Evolutionary conservation across 2,888 invertebrate genomes (phyloP), one percentile per base, ranked within the genome.

Genomic region (Ceramica pisi): DNA sequence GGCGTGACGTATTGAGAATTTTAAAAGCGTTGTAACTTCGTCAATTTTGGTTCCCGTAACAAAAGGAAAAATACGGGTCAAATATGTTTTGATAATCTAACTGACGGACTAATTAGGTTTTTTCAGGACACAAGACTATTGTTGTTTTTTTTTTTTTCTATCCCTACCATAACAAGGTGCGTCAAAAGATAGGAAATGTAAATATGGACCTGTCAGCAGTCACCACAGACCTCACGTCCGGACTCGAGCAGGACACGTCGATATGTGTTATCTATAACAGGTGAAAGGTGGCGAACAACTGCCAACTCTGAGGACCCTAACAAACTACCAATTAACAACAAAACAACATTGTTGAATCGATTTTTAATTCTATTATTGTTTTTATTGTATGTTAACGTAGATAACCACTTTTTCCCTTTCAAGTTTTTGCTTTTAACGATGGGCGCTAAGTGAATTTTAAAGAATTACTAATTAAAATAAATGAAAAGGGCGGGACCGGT

Each of bases 101-200:
- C n/a, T n/a, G n/a, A n/a, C n/a, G n/a, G n/a, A n/a, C n/a, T n/a
- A n/a, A n/a, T n/a, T n/a, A n/a, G n/a, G n/a, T n/a, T n/a, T n/a
- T n/a, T n/a, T n/a, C n/a, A n/a, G n/a, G n/a, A n/a, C n/a, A n/a
- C n/a, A n/a, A n/a, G n/a, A n/a, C n/a, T n/a, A n/a, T n/a, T n/a
- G n/a, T n/a, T n/a, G n/a, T n/a, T 10, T 2, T 16, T 12, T 14
- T 9, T 48, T 80, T 81, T 31, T 65, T 70, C 86, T 38, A 69
- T 82, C 90, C 9, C 31, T 92, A 90, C 89, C n/a, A 46, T 72
- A 84, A 86, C 88, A 88, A 90, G 89, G 89, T 90, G 90, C 88
- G 86, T 88, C 89, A 85, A 85, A 78, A 87, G 85, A 88, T 86
- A 90, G 88, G 87, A 89, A 87, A 91, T 92, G 91, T 92, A 91